Evolutionary conservation across 2,113 vertebrate genomes (phyloP).

Genomic region (Albula glossodonta): DNA sequence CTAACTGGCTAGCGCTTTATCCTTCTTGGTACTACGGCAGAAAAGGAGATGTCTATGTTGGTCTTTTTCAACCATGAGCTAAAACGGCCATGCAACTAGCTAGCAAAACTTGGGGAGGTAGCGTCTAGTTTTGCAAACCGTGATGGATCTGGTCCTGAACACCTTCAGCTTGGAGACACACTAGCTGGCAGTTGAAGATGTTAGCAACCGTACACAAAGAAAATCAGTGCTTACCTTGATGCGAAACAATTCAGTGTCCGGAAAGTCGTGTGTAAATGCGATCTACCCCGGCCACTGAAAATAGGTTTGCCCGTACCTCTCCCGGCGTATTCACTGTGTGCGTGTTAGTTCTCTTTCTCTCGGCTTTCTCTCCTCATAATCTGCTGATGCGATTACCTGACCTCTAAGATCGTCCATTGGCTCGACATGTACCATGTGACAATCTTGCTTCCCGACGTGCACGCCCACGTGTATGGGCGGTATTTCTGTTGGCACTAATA

Average conservation of each 20-base stretch:
- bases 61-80: background rate
- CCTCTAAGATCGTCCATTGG: constrained; percentile 55
- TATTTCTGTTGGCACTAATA: no score
- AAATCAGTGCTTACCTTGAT: background rate
- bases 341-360: constrained; percentile 23
- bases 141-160: background rate
- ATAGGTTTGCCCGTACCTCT: background rate
- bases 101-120: background rate
- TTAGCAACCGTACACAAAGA: background rate
- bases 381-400: constrained; percentile 55
- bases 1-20: background rate
- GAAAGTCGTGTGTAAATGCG: background rate
- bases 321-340: background rate
- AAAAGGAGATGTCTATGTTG: background rate
- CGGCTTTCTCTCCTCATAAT: constrained; percentile 49
- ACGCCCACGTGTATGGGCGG: constrained; percentile 14
- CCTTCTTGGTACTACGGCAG: background rate
- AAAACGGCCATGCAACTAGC: background rate
- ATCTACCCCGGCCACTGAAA: background rate
- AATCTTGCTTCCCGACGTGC: constrained; percentile 26
- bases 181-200: background rate
- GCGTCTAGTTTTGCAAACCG: background rate
- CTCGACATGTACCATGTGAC: constrained; percentile 30
- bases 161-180: background rate
- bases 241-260: background rate